Percentiles rank a stretch among this genome's conserved stretches.
Evolutionary conservation across 2,888 invertebrate genomes (phyloP).

Genomic region (Hesperia comma): DNA sequence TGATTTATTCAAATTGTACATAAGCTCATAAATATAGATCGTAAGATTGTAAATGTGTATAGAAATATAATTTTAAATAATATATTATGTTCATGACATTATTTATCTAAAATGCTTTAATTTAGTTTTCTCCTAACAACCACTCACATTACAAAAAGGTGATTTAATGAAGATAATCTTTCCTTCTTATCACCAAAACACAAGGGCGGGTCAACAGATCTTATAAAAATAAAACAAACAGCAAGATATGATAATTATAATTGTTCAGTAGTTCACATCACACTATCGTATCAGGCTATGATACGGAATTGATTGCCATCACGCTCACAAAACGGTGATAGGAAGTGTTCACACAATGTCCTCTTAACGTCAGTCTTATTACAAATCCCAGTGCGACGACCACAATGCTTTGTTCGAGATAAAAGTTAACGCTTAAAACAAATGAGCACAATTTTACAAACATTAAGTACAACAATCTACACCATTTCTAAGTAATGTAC

Average conservation of each 20-base stretch:
- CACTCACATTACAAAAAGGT: no score
- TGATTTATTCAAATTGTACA: not conserved
- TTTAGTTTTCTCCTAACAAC: not conserved
- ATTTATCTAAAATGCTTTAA: not conserved
- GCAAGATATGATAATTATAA: constrained; percentile 55
- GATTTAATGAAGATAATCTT: no score
- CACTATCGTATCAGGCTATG: constrained; percentile 27
- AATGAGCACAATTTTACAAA: constrained; percentile 47
- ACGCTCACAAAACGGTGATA: constrained; percentile 15
- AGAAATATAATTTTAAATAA: not conserved
- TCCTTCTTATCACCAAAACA: no score
- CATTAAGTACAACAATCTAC: constrained; percentile 55
- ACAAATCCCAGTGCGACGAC: constrained; percentile 41
- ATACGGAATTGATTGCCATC: not conserved
- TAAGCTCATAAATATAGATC: not conserved
- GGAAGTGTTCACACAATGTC: constrained; percentile 42
- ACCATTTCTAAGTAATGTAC: not conserved
- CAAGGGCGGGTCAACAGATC: no score
- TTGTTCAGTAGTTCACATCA: constrained; percentile 43
- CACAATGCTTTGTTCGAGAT: constrained; percentile 47
- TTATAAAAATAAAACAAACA: constrained; percentile 31
- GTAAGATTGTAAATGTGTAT: not conserved
- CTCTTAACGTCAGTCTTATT: constrained; percentile 60
- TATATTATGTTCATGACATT: not conserved
- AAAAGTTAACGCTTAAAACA: constrained; percentile 47